Percentiles rank a stretch among this genome's conserved stretches.
Evolutionary conservation across 2,797 vertebrate genomes (phyloP).

Genomic region (Sebastes miniatus): DNA sequence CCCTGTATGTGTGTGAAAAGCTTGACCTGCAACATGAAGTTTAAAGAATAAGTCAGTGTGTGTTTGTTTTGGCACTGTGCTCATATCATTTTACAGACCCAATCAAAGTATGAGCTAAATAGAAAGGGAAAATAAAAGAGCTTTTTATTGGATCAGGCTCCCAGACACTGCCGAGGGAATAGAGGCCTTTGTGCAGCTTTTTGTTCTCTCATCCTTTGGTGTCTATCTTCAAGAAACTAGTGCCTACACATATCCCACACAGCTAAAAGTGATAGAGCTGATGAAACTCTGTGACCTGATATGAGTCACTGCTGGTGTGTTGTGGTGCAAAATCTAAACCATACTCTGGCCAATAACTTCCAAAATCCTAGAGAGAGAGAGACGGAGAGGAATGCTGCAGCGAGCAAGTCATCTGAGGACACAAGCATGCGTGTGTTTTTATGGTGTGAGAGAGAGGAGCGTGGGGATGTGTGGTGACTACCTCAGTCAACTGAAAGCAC

Average conservation of each 20-base stretch:
- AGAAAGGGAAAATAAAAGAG: conserved; percentile 45
- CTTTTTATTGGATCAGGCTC: conserved; percentile 55
- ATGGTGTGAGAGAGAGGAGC: conserved; percentile 15
- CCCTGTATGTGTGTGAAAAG: conserved; percentile 65
- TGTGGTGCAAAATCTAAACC: conserved; percentile 50
- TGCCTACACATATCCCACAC: not conserved
- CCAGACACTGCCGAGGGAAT: conserved; percentile 43
- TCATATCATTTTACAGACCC: conserved; percentile 66
- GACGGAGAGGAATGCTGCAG: conserved; percentile 43
- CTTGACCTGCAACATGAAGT: conserved; percentile 68
- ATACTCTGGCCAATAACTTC: conserved; percentile 39
- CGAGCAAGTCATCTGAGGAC: conserved; percentile 56
- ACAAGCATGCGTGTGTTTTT: conserved; percentile 39
- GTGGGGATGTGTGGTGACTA: conserved; percentile 49
- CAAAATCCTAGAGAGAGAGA: conserved; percentile 50
- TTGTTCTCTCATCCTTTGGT: conserved; percentile 31
- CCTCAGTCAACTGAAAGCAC: conserved; percentile 62
- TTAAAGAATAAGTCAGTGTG: conserved; percentile 57
- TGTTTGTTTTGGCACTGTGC: conserved; percentile 70
- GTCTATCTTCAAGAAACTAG: conserved; percentile 10
- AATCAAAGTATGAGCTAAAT: conserved; percentile 63
- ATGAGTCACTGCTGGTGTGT: conserved; percentile 1
- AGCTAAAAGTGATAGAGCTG: conserved; percentile 1
- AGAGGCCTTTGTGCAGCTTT: conserved; percentile 28
- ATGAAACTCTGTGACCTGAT: not conserved